Conservation (phyloP, 2,797 vertebrate genomes). For the Florisuga fusca region DNA sequence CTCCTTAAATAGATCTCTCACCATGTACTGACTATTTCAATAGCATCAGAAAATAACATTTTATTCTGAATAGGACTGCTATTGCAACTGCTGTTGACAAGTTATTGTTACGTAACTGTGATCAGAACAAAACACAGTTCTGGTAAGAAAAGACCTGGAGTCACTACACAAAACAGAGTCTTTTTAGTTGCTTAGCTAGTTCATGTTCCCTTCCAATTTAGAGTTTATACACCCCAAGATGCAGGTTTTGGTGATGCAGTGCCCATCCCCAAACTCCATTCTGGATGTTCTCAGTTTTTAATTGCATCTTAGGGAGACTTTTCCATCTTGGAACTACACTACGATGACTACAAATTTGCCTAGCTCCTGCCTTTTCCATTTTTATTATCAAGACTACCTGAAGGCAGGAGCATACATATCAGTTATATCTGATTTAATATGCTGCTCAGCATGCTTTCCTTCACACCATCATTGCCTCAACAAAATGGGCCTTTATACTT, state of each 20-base stretch:
- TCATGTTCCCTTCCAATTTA: neutral
- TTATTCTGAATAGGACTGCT: neutral
- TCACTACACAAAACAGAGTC: neutral
- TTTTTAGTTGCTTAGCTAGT: neutral
- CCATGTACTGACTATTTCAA: neutral
- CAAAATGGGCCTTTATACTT: neutral
- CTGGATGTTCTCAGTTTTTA: neutral
- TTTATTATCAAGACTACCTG: neutral
- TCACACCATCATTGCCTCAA: neutral
- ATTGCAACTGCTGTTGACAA: neutral
- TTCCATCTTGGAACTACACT: neutral
- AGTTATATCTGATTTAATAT: neutral
- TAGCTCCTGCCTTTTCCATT: neutral
- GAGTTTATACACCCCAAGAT: neutral
- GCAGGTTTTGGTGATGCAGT: neutral
- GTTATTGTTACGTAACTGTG: neutral
- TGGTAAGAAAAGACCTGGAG: neutral
- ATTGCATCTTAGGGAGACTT: neutral
- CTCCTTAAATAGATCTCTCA: neutral
- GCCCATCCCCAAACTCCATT: neutral
- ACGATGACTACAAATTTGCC: neutral
- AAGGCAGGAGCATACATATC: neutral
- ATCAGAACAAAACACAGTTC: neutral
- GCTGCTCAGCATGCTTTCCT: neutral
- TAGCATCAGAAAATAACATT: neutral